These are phyloP conservation scores for Crepidodera aurea DNA, from an alignment of 2,888 invertebrate species.

Conservation along the genomic window DNA sequence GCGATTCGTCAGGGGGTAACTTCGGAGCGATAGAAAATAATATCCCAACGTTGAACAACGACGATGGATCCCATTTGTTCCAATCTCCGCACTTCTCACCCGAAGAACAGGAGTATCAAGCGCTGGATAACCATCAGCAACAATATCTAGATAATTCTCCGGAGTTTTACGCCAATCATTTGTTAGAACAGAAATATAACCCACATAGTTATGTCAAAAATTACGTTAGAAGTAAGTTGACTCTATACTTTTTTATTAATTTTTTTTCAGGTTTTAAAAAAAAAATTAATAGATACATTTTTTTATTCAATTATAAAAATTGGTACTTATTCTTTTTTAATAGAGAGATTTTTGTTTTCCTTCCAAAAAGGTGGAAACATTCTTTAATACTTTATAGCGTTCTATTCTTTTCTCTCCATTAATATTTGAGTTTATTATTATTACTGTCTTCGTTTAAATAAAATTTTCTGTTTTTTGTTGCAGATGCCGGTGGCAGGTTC, in stretches of 20 bases:
- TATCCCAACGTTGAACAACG: conserved; percentile 62
- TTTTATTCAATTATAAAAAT: too few relatives aligned
- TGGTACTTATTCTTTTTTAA: too few relatives aligned
- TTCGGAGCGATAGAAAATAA: conserved; percentile 63
- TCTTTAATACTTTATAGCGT: too few relatives aligned
- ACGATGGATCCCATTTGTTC: conserved; percentile 47
- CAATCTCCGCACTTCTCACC: conserved; percentile 62
- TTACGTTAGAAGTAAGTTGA: conserved; percentile 72
- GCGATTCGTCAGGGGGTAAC: conserved; percentile 67
- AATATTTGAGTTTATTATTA: too few relatives aligned
- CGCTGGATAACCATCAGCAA: conserved; percentile 64
- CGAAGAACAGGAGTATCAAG: conserved; percentile 69
- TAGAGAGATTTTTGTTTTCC: too few relatives aligned
- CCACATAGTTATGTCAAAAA: conserved; percentile 73
- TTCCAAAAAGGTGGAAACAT: too few relatives aligned
- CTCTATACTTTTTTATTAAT: not conserved
- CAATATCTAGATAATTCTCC: conserved; percentile 74
- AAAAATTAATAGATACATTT: too few relatives aligned
- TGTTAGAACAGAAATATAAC: conserved; percentile 73
- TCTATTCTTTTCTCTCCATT: too few relatives aligned
- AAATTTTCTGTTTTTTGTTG: conserved; percentile 24
- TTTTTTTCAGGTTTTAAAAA: too few relatives aligned
- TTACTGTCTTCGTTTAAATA: too few relatives aligned
- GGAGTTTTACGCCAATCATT: conserved; percentile 74
- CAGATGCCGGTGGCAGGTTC: conserved; percentile 62